A percentile compares a stretch with the other conserved stretches of the same genome.
Evolutionary conservation across 2,888 invertebrate species (phyloP).

Genomic region (Drosophila borealis): DNA sequence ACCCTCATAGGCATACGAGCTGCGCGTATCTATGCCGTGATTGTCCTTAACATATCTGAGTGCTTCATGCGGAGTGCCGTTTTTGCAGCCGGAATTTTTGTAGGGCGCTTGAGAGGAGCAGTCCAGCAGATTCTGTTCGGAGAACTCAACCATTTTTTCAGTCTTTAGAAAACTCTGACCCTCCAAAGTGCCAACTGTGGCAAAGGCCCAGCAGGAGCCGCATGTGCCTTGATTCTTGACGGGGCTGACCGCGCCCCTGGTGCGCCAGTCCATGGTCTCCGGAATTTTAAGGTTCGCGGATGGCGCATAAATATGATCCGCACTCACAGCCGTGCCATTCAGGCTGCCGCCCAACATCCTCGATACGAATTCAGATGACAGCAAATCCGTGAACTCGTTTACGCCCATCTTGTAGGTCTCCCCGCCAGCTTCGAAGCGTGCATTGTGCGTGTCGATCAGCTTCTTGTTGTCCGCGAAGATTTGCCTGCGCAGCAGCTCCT

Average conservation of each 20-base stretch:
- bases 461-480: slow-evolving; percentile 31
- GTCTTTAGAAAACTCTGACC: slow-evolving; percentile 94
- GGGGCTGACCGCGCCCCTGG: slow-evolving; percentile 12
- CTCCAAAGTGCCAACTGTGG: slow-evolving; percentile 95
- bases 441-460: slow-evolving; percentile 30
- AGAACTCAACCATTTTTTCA: slow-evolving; percentile 91
- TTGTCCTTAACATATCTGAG: slow-evolving; percentile 95
- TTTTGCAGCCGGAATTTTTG: slow-evolving; percentile 97
- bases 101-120: slow-evolving; percentile 93
- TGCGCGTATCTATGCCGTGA: slow-evolving; percentile 81
- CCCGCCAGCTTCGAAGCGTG: slow-evolving; percentile 9
- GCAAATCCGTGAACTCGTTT: slow-evolving; percentile 38
- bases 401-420: slow-evolving; percentile 34
- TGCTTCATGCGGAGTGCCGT: slow-evolving; percentile 95
- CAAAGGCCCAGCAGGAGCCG: slow-evolving; percentile 98
- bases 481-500: slow-evolving; percentile 26
- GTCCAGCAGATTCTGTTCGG: slow-evolving; percentile 96
- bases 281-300: slow-evolving; percentile 10
- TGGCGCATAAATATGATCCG: slow-evolving; percentile 11
- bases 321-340: neutral
- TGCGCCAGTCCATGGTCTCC: slow-evolving; percentile 32
- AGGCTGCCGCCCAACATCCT: slow-evolving; percentile 1
- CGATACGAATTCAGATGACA: slow-evolving; percentile 8
- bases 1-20: slow-evolving; percentile 90
- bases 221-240: slow-evolving; percentile 85